A percentile compares a stretch with the other conserved stretches of the same genome.
Conservation (phyloP, 1,140 invertebrate species). For the Neotoxoptera formosana region DNA sequence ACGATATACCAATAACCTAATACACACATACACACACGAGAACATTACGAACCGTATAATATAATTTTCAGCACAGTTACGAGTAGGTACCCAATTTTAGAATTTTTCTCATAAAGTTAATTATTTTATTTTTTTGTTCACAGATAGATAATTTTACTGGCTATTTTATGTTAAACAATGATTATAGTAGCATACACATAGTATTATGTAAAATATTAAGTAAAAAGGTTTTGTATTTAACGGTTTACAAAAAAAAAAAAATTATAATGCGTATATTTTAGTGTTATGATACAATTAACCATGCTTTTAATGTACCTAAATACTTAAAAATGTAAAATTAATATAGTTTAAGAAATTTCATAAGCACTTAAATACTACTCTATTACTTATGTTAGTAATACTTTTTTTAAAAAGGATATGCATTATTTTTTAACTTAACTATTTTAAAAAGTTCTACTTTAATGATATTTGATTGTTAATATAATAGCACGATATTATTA, state of each 20-base stretch:
- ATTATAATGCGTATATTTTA: not conserved
- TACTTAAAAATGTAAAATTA: conserved; percentile 17
- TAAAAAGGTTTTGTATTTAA: not conserved
- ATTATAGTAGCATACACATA: not conserved
- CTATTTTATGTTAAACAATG: not conserved
- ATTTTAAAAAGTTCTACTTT: not conserved
- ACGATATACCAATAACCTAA: not conserved
- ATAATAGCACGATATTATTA: not conserved
- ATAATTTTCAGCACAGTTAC: not conserved
- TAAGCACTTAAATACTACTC: not conserved
- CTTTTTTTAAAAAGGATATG: not conserved
- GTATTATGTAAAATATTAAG: not conserved
- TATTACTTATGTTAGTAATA: not conserved
- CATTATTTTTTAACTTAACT: not conserved
- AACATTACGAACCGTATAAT: not conserved
- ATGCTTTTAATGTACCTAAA: not conserved
- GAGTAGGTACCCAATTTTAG: not conserved
- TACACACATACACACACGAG: not conserved
- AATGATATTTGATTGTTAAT: not conserved
- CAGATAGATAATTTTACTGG: not conserved
- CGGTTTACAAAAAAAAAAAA: not conserved
- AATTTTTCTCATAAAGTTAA: not conserved
- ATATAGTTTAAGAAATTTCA: not conserved
- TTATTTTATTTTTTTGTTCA: not conserved
- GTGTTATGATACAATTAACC: not conserved